Evolutionary conservation across 2,888 invertebrate species (phyloP), one percentile per base, ranked within the genome.

Genomic region (Troilus luridus): DNA sequence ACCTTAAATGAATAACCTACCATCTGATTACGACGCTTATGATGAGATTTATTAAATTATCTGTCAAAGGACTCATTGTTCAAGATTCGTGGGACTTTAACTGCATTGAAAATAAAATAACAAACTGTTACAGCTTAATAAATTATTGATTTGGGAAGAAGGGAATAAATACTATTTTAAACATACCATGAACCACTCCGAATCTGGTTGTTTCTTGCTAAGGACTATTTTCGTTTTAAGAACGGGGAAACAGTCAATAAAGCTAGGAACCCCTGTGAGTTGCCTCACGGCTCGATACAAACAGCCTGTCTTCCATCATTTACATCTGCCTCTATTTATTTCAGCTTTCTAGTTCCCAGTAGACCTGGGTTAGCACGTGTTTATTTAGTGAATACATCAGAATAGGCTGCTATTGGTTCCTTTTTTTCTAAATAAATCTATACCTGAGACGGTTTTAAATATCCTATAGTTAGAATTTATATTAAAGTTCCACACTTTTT

Each of bases 291-390:
- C 54, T 0, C 19, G 21, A 85, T 85, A 85, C 56, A 85, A 85
- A 85, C 85, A 85, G 85, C n/a, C 85, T 85, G 85, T 85, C 85
- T 56, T 54, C 9, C 21, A 85, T n/a, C 56, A 85, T 85, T 85
- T 85, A 85, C 85, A 56, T 85, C 85, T 85, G 11, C 19, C 21
- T 56, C 41, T 14, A 85, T 85, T 85, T 85, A 85, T 85, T 85
- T n/a, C 85, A n/a, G 12, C 56, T 56, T 56, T 56, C 85, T 85
- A 56, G 12, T 85, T 85, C 85, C 56, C n/a, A 58, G 85, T 85
- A 58, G n/a, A 58, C 85, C 56, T 12, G 21, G 10, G 85, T 85
- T 85, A 85, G 21, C 12, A 2, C 56, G n/a, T 54, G 56, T 54
- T 58, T 85, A 11, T 85, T 85, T n/a, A 58, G 56, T 85, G 11